phyloP scores from a whole-genome alignment of 2,888 invertebrate genomes.

The Drosophila austrosaltans region DNA sequence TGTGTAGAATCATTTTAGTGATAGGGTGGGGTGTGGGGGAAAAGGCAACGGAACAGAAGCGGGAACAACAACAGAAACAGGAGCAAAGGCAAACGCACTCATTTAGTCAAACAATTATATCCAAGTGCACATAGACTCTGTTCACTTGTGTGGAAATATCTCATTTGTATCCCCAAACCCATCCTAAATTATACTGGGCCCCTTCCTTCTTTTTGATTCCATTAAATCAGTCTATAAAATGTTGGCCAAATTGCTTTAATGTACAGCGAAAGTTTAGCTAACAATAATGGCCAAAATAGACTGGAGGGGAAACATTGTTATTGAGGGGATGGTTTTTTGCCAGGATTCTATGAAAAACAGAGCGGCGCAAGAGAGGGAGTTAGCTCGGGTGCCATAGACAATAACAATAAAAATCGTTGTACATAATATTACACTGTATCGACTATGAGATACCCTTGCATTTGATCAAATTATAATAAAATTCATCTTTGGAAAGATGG shows the following conservation, averaged over 20 bases:
- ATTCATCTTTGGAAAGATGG: no score
- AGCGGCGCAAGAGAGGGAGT: not conserved
- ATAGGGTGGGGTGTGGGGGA: slow-evolving; percentile 1
- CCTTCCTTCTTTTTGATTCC: slow-evolving; percentile 53
- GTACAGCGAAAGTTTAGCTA: slow-evolving; percentile 74
- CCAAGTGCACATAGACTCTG: slow-evolving; percentile 70
- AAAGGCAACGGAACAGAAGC: not conserved
- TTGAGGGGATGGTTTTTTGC: not conserved
- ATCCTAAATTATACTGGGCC: not conserved
- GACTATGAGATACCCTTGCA: not conserved
- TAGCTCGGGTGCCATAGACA: slow-evolving; percentile 36
- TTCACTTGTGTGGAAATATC: slow-evolving; percentile 74
- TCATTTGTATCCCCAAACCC: slow-evolving; percentile 50
- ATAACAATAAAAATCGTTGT: slow-evolving; percentile 61
- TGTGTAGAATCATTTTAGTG: slow-evolving; percentile 38
- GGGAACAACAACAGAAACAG: not conserved
- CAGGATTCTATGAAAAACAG: not conserved
- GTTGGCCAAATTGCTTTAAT: slow-evolving; percentile 80
- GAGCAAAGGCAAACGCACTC: slow-evolving; percentile 55
- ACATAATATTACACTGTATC: not conserved
- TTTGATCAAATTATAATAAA: no score
- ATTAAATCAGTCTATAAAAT: slow-evolving; percentile 82
- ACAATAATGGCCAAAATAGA: slow-evolving; percentile 50
- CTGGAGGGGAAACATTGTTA: slow-evolving; percentile 22
- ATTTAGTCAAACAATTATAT: slow-evolving; percentile 77